Conservation (phyloP, 2,797 vertebrate genomes). For the Notamacropus eugenii region DNA sequence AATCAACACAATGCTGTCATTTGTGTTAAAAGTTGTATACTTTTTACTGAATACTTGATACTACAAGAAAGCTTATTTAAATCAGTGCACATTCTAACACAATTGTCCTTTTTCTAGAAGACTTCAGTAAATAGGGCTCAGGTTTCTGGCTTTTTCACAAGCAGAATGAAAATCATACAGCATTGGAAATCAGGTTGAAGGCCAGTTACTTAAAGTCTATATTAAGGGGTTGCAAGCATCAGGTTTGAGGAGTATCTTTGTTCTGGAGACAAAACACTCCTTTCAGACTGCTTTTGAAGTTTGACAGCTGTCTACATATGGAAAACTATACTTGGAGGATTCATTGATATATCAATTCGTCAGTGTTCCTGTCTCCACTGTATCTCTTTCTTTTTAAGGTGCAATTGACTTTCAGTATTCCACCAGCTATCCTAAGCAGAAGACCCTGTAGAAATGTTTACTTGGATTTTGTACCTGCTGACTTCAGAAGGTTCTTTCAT, state of each 20-base stretch:
- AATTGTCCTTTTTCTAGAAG: constrained; percentile 67
- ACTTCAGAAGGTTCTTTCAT: constrained; percentile 42
- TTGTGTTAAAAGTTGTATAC: constrained; percentile 62
- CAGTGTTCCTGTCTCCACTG: constrained; percentile 48
- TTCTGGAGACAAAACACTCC: constrained; percentile 63
- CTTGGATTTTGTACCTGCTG: constrained; percentile 64
- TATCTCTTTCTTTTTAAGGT: constrained; percentile 74
- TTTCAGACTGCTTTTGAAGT: constrained; percentile 59
- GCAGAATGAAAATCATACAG: constrained; percentile 53
- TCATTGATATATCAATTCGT: constrained; percentile 19
- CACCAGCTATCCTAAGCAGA: constrained; percentile 48
- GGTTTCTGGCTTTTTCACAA: constrained; percentile 53
- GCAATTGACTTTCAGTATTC: constrained; percentile 79
- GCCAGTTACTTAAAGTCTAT: constrained; percentile 56
- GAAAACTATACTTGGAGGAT: constrained; percentile 57
- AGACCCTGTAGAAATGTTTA: constrained; percentile 61
- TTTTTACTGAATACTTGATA: constrained; percentile 81
- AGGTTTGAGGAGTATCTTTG: constrained; percentile 59
- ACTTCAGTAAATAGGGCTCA: constrained; percentile 65
- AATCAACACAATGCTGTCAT: constrained; percentile 68
- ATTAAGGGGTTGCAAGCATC: constrained; percentile 58
- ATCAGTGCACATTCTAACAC: constrained; percentile 69
- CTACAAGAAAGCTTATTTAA: constrained; percentile 65
- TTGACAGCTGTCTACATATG: constrained; percentile 51
- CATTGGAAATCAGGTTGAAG: constrained; percentile 49